Conservation (phyloP, 2,888 invertebrate genomes). For the Allolobophora icterica region DNA sequence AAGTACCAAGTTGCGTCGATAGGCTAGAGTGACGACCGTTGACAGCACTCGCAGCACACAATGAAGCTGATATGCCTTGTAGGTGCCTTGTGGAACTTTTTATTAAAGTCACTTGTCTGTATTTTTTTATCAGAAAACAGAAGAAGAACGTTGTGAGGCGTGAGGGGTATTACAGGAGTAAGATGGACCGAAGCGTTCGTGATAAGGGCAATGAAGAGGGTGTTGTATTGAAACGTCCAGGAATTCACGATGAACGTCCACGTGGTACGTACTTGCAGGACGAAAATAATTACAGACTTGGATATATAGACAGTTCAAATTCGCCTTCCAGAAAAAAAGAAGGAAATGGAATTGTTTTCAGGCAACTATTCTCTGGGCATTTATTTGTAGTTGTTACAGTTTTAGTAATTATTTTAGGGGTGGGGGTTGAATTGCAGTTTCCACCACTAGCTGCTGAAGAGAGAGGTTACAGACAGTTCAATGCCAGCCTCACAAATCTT, state of each 20-base stretch:
- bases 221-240: neutral
- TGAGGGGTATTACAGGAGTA: neutral
- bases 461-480: conserved; percentile 4
- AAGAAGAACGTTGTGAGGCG: neutral
- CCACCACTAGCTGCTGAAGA: neutral
- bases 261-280: neutral
- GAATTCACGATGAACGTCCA: neutral
- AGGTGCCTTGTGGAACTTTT: neutral
- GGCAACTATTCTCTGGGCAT: neutral
- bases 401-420: neutral
- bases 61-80: neutral
- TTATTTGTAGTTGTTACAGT: neutral
- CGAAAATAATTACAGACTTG: neutral
- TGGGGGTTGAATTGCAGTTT: neutral
- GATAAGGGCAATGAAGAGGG: neutral
- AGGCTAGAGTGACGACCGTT: no score
- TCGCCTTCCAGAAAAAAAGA: neutral
- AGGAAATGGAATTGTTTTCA: neutral
- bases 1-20: no score
- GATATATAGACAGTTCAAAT: neutral
- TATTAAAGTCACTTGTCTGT: neutral
- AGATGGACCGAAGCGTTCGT: neutral
- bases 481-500: neutral
- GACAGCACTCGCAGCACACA: no score
- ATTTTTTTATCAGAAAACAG: neutral